These are phyloP conservation scores for Ephialtes manifestator DNA, from an alignment of 2,888 invertebrate genomes.

Conservation along the genomic window DNA sequence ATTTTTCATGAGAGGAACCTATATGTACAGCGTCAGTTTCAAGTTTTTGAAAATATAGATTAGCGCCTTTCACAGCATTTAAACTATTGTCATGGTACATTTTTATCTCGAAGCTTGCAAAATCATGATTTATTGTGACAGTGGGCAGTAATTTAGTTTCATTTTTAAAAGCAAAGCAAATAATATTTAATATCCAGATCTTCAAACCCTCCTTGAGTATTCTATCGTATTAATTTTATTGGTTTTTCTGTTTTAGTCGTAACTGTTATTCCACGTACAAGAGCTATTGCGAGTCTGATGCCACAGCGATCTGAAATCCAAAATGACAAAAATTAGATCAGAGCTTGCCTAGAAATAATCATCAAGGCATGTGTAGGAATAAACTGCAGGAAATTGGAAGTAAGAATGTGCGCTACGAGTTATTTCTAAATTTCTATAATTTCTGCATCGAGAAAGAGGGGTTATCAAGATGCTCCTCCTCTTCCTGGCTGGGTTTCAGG, in stretches of 20 bases:
- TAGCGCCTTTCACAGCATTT: slow-evolving; percentile 40
- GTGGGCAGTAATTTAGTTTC: slow-evolving; percentile 33
- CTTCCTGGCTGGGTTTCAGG: slow-evolving; percentile 31
- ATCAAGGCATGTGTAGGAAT: background rate
- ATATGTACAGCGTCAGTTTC: slow-evolving; percentile 10
- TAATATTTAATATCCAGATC: slow-evolving; percentile 27
- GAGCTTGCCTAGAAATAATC: background rate
- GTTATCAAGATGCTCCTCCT: slow-evolving; percentile 8
- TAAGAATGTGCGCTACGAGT: slow-evolving; percentile 1
- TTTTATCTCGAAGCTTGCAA: slow-evolving; percentile 2
- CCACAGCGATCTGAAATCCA: slow-evolving; percentile 48
- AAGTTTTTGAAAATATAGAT: slow-evolving; percentile 37
- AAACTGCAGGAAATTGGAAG: background rate
- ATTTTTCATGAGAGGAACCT: slow-evolving; percentile 8
- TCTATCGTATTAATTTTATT: slow-evolving; percentile 50
- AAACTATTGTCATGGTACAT: slow-evolving; percentile 68
- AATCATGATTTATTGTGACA: slow-evolving; percentile 26
- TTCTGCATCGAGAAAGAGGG: background rate
- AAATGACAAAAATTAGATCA: slow-evolving; percentile 29
- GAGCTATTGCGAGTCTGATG: background rate
- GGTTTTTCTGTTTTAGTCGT: slow-evolving; percentile 27
- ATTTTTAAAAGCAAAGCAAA: background rate
- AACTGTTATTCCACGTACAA: slow-evolving; percentile 8
- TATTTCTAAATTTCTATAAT: slow-evolving; percentile 49
- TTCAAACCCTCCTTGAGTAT: slow-evolving; percentile 25